Conservation (phyloP, 2,888 invertebrate species). For the Tridacna crocea region DNA sequence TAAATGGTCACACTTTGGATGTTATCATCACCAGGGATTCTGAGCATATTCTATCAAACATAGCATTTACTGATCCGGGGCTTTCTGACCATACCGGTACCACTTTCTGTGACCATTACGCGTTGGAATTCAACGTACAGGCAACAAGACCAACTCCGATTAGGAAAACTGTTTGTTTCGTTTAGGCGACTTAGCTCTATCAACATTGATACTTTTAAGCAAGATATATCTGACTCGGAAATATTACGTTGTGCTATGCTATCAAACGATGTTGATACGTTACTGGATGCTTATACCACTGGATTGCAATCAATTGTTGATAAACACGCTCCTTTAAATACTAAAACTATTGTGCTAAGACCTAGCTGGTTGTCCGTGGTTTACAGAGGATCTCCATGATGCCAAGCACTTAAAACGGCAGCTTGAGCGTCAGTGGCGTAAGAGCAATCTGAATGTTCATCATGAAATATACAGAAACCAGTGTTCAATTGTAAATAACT, state of each 20-base stretch:
- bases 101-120: neutral
- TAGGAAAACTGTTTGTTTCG: neutral
- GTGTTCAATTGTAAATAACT: conserved; percentile 43
- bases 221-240: neutral
- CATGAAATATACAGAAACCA: conserved; percentile 51
- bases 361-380: conserved; percentile 29
- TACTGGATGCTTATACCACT: neutral
- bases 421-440: conserved; percentile 45
- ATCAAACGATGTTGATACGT: conserved; percentile 1
- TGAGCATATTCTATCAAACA: neutral
- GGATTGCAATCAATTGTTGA: neutral
- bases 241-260: neutral
- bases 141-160: neutral
- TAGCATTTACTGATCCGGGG: neutral
- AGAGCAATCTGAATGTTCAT: conserved; percentile 36
- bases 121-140: neutral
- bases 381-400: conserved; percentile 45
- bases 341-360: too few species aligned
- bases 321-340: neutral
- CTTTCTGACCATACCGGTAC: neutral
- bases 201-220: neutral
- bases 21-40: neutral
- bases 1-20: neutral
- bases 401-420: conserved; percentile 50
- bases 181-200: neutral